Conservation (phyloP, 2,888 invertebrate genomes). For the Norana najaformis region DNA sequence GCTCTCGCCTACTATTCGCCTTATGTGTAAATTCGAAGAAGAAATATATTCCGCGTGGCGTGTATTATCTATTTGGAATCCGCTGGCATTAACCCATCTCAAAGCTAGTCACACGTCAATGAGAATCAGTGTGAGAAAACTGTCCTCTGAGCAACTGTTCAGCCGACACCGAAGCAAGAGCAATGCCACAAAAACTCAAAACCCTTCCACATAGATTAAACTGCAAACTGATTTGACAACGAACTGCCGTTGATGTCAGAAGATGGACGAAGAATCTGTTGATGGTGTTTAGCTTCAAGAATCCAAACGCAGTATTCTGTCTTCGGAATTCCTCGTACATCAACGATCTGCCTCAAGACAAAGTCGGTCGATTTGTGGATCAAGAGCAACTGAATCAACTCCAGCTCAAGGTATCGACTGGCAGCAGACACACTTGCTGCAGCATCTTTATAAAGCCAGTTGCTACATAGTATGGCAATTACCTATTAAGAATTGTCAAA, state of each 20-base stretch:
- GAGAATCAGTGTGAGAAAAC: no score
- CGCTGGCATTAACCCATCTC: not conserved
- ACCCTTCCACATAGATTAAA: no score
- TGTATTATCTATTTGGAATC: not conserved
- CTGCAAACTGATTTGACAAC: no score
- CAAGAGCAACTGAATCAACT: slow-evolving; percentile 9
- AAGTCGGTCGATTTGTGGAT: slow-evolving; percentile 38
- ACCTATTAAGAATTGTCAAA: no score
- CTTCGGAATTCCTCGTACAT: slow-evolving; percentile 48
- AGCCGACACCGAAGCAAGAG: no score
- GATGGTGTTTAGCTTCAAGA: slow-evolving; percentile 49
- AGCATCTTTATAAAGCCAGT: not conserved
- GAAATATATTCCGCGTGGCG: not conserved
- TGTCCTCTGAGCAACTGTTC: no score
- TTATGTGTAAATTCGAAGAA: not conserved
- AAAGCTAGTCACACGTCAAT: not conserved
- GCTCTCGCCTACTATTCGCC: no score
- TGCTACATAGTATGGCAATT: no score
- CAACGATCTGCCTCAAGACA: slow-evolving; percentile 47
- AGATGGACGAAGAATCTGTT: no score
- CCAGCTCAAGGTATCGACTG: slow-evolving; percentile 36
- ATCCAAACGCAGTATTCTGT: slow-evolving; percentile 57
- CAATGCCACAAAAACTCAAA: no score
- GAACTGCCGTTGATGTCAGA: no score
- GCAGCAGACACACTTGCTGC: not conserved